Base-by-base conservation (phyloP, 2,888 invertebrate genomes). In the Latrodectus elegans region DNA sequence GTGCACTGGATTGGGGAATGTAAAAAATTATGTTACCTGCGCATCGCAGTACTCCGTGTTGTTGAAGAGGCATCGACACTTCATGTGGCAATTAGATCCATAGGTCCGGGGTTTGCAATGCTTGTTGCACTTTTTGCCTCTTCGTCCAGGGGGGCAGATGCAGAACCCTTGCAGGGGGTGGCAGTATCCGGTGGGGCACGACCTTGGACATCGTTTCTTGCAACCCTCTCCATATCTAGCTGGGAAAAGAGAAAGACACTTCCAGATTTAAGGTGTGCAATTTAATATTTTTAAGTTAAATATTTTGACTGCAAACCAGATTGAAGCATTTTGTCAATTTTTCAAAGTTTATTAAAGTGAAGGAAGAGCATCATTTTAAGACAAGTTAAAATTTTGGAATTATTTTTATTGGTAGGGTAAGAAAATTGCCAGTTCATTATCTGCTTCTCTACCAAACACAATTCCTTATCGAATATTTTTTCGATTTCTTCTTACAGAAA, bases 181-280 rank as follows among this genome's bases (percentile, higher is more conserved):
- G 49, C 88, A 88, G 51, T 67, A 72, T 10, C 88, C 75, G 4
- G 88, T 79, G 4, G 79, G 88, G 53, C 88, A 88, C 22, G 80
- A 88, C 49, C 84, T 84, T 11, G 83, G 80, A 65, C 88, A 88
- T 15, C 67, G 65, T 10, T 49, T 71, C 14, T 80, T 53, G 65
- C 88, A 88, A 0, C 51, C 38, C 6, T 17, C 22, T 0, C 88
- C 88, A 67, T 84, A 84, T 1, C 67, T 17, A 17, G 84, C 88
- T 88, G 38, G 0, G 14, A 65, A 65, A 17, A 38, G 38, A 38
- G 38, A 38, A 38, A 38, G 38, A 38, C 38, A 38, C 38, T 38
- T 38, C 38, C 38, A 38, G 38, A 38, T 38, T 38, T 38, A 38
- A 6, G 4, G 38, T 6, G 4, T 38, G 38, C 38, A 38, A 38